Evolutionary conservation across 2,888 invertebrate species (phyloP).

Genomic region (Eulithis prunata): DNA sequence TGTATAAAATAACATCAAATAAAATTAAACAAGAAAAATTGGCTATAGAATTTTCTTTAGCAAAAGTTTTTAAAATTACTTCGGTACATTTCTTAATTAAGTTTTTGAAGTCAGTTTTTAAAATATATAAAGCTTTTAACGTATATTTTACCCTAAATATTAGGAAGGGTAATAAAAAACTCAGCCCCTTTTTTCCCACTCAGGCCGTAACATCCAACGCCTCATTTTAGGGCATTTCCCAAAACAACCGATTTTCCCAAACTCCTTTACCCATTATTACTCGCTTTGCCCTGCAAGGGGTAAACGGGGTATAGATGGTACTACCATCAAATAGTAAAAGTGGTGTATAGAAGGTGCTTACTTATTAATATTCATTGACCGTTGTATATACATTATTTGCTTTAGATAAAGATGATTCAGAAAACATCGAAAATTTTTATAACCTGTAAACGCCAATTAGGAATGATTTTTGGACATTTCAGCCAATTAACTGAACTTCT

Average conservation of each 20-base stretch:
- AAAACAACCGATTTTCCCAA: conserved; percentile 27
- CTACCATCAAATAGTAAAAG: conserved; percentile 1
- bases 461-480: too few relatives aligned
- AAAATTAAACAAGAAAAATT: too few relatives aligned
- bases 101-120: not conserved
- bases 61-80: too few relatives aligned
- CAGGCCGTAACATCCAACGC: conserved; percentile 20
- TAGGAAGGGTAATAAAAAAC: conserved; percentile 10
- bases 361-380: too few relatives aligned
- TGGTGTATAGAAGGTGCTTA: not conserved
- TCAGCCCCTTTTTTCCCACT: conserved; percentile 2
- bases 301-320: conserved; percentile 3
- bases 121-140: not conserved
- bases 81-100: too few relatives aligned
- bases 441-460: too few relatives aligned
- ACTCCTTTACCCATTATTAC: conserved; percentile 21
- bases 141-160: conserved; percentile 3
- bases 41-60: too few relatives aligned
- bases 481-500: too few relatives aligned
- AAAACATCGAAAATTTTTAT: too few relatives aligned
- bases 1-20: too few relatives aligned
- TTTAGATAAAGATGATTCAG: too few relatives aligned
- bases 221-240: conserved; percentile 20
- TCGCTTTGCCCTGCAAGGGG: conserved; percentile 10
- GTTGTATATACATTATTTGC: too few relatives aligned